Conservation (phyloP, 2,888 invertebrate genomes). For the Rotaria macrura region DNA sequence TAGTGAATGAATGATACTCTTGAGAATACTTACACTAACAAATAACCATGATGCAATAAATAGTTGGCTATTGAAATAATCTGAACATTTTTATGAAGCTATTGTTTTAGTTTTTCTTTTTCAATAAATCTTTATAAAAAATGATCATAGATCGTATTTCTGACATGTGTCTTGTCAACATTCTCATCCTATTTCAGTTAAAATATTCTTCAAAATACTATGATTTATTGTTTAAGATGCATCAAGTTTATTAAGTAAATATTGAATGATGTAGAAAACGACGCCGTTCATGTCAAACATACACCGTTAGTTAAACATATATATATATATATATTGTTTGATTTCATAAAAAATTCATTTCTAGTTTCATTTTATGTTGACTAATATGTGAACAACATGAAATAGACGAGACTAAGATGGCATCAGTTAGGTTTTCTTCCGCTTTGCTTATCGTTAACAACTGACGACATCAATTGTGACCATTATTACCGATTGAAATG, state of each 20-base stretch:
- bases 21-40: background rate
- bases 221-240: background rate
- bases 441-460: background rate
- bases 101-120: background rate
- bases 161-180: background rate
- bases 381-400: background rate
- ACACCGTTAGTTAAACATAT: background rate
- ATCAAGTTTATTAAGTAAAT: background rate
- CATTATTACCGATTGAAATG: background rate
- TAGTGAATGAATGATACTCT: background rate
- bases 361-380: background rate
- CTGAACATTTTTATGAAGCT: background rate
- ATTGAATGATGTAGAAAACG: background rate
- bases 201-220: background rate
- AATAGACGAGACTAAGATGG: background rate
- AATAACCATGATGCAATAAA: background rate
- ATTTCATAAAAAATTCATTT: background rate
- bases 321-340: background rate
- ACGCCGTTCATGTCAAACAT: background rate
- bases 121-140: background rate
- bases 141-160: background rate
- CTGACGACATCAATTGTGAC: slow-evolving; percentile 5
- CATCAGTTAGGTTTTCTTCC: background rate
- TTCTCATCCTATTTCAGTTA: too few species aligned
- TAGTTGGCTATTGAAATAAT: background rate